Conservation (phyloP, 1,140 invertebrate species). For the Drosophila equinoxialis region DNA sequence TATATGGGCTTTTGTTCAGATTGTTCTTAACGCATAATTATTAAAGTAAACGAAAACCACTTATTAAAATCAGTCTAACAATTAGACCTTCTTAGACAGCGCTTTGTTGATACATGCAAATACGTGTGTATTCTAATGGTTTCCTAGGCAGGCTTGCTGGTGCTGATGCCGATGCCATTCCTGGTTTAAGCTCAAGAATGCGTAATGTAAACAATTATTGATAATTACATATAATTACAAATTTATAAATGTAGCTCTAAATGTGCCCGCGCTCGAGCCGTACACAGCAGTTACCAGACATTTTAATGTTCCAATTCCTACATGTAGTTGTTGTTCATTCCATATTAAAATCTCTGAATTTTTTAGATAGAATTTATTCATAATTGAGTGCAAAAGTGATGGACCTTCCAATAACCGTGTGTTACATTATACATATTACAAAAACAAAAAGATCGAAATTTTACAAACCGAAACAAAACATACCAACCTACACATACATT, state of each 20-base stretch:
- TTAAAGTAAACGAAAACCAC: conserved; percentile 40
- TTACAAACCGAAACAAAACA: conserved; percentile 60
- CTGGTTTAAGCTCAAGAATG: conserved; percentile 45
- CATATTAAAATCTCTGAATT: conserved; percentile 45
- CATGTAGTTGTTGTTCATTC: conserved; percentile 71
- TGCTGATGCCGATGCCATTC: conserved; percentile 4
- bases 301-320: conserved; percentile 40
- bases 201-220: conserved; percentile 20
- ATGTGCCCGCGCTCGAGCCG: conserved; percentile 28
- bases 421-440: conserved; percentile 61
- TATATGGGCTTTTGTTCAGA: conserved; percentile 28
- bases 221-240: not conserved
- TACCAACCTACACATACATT: conserved; percentile 54
- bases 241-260: conserved; percentile 29
- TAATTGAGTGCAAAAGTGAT: conserved; percentile 62
- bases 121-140: conserved; percentile 52
- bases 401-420: conserved; percentile 66
- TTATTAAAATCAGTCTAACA: conserved; percentile 41
- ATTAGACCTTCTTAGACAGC: conserved; percentile 38
- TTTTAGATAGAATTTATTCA: conserved; percentile 56
- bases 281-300: conserved; percentile 35
- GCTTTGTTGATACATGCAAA: conserved; percentile 24
- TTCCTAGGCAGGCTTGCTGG: conserved; percentile 45
- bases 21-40: conserved; percentile 38
- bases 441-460: conserved; percentile 45